Percentiles rank a stretch among this genome's conserved stretches.
Evolutionary conservation across 2,797 vertebrate species (phyloP).

Genomic region (Synaphobranchus kaupii): DNA sequence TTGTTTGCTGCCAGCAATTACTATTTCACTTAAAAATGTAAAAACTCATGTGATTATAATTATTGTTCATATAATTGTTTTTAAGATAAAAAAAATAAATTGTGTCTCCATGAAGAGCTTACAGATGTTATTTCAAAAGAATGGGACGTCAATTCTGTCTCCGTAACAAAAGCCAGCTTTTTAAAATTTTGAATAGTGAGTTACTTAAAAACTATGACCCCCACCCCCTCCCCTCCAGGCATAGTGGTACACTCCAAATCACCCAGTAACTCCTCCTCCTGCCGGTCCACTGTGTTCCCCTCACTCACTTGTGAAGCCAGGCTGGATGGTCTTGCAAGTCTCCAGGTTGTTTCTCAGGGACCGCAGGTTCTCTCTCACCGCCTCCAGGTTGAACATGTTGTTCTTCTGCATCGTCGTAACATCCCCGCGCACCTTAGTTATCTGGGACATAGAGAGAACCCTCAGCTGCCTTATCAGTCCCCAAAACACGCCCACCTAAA

Average conservation of each 20-base stretch:
- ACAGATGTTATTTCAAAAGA: not conserved
- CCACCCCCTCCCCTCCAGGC: not conserved
- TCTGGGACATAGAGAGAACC: slow-evolving; percentile 16
- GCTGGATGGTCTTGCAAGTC: slow-evolving; percentile 13
- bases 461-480: not conserved
- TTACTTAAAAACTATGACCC: not conserved
- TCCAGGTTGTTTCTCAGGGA: slow-evolving; percentile 26
- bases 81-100: not conserved
- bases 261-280: not conserved
- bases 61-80: not conserved
- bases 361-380: slow-evolving; percentile 22
- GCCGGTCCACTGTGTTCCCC: not conserved
- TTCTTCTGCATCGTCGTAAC: slow-evolving; percentile 10
- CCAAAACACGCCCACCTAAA: not conserved
- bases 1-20: not conserved
- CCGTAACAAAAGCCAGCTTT: not conserved
- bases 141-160: not conserved
- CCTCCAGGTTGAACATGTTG: slow-evolving; percentile 32
- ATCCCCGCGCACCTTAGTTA: not conserved
- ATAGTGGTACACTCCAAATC: not conserved
- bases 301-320: slow-evolving; percentile 16
- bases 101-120: not conserved
- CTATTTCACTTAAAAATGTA: not conserved
- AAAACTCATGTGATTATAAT: not conserved
- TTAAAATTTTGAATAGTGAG: not conserved